Conservation (phyloP, 2,113 vertebrate genomes). For the pig (Sus scrofa) region DNA sequence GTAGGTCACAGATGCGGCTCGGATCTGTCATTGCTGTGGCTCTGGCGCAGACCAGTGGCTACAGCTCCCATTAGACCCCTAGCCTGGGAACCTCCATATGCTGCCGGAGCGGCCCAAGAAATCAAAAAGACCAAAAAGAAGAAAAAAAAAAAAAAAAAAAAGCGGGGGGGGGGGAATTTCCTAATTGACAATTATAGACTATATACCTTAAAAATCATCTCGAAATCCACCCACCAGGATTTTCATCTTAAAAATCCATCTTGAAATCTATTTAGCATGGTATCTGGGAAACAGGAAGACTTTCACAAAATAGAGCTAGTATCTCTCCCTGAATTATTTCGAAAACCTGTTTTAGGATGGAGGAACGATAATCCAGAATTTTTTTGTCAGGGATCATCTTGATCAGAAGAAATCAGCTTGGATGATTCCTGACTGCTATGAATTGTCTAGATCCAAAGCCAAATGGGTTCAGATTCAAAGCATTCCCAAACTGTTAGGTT, state of each 20-base stretch:
- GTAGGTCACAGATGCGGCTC: too few species aligned
- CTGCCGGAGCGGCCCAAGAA: too few species aligned
- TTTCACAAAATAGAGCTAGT: not conserved
- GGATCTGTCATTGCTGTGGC: too few species aligned
- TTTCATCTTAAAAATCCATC: too few species aligned
- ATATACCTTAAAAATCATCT: not conserved
- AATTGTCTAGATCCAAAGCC: not conserved
- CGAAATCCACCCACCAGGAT: not conserved
- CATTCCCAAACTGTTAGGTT: not conserved
- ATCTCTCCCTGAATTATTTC: not conserved
- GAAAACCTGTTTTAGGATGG: not conserved
- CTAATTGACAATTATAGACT: not conserved
- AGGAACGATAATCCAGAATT: not conserved
- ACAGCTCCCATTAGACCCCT: too few species aligned
- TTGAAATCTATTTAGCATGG: not conserved
- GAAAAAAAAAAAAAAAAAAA: too few species aligned
- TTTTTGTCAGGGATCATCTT: not conserved
- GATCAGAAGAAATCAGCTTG: slow-evolving; percentile 21
- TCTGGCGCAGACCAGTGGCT: too few species aligned
- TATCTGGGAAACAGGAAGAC: not conserved
- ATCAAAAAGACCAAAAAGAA: too few species aligned
- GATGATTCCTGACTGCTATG: not conserved
- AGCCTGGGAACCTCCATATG: too few species aligned
- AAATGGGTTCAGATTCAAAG: slow-evolving; percentile 1
- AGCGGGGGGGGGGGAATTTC: too few species aligned